A percentile compares a stretch with the other conserved stretches of the same genome.
These are phyloP conservation scores for Kryptopterus vitreolus DNA, from an alignment of 2,797 vertebrate species.

Conservation along the genomic window DNA sequence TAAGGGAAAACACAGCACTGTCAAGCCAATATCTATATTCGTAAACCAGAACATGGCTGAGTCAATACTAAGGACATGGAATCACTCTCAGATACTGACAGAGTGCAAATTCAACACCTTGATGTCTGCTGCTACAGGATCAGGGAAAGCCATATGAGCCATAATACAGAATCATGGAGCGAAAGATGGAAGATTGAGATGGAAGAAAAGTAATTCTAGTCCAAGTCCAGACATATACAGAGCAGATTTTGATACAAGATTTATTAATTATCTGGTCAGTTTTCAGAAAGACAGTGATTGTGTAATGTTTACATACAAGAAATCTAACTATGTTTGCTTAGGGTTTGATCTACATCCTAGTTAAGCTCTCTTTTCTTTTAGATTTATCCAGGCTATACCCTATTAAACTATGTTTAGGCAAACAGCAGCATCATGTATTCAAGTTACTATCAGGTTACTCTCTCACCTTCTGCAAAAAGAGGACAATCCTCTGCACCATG, in stretches of 20 bases:
- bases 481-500: constrained; percentile 91
- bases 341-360: not conserved
- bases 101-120: constrained; percentile 52
- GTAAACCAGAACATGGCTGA: constrained; percentile 18
- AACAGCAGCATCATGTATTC: not conserved
- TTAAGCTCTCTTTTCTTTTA: not conserved
- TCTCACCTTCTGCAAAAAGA: constrained; percentile 96
- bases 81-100: constrained; percentile 56
- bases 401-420: not conserved
- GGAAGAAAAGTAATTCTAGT: not conserved
- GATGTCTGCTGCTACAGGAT: constrained; percentile 45
- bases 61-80: constrained; percentile 67
- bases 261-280: not conserved
- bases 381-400: not conserved
- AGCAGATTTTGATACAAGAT: not conserved
- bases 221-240: no score
- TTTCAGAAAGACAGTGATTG: not conserved
- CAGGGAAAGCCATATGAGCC: not conserved
- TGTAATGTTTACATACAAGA: not conserved
- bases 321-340: not conserved
- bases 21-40: constrained; percentile 41
- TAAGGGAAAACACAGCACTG: constrained; percentile 29
- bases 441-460: not conserved
- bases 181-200: not conserved
- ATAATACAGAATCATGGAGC: not conserved